A percentile compares a stretch with the other conserved stretches of the same genome.
phyloP scores from a whole-genome alignment of 2,888 invertebrate genomes.

The Scelioninae gen. 1 region DNA sequence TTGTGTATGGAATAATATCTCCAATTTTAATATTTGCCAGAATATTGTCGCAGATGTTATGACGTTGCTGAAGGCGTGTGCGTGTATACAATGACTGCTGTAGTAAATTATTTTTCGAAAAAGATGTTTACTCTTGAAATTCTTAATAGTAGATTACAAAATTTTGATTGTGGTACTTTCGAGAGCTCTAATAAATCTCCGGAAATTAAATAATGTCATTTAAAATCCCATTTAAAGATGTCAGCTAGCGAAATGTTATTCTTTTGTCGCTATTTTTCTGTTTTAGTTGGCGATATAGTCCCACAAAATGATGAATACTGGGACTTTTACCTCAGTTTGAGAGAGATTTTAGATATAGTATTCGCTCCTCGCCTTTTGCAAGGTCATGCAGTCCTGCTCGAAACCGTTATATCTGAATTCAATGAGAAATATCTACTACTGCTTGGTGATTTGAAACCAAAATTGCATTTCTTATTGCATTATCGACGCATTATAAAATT shows the following conservation, averaged over 20 bases:
- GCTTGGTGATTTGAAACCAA: constrained; percentile 45
- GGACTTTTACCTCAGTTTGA: constrained; percentile 46
- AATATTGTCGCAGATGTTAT: constrained; percentile 35
- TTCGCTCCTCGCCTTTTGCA: constrained; percentile 37
- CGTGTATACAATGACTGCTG: constrained; percentile 23
- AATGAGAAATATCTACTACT: constrained; percentile 30
- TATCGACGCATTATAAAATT: constrained; percentile 39
- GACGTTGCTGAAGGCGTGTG: constrained; percentile 47
- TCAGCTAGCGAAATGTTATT: constrained; percentile 35
- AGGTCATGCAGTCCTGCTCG: constrained; percentile 28
- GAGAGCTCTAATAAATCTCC: constrained; percentile 20
- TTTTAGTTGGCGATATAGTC: constrained; percentile 43
- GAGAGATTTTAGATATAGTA: constrained; percentile 52
- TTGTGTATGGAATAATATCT: constrained; percentile 17
- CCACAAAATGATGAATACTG: constrained; percentile 31
- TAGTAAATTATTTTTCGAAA: constrained; percentile 19
- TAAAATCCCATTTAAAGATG: constrained; percentile 28
- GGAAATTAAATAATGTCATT: background rate
- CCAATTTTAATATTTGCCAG: background rate
- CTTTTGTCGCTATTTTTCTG: constrained; percentile 54
- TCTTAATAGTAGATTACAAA: constrained; percentile 27
- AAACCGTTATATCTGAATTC: constrained; percentile 37
- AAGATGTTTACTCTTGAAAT: constrained; percentile 11
- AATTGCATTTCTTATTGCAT: constrained; percentile 51
- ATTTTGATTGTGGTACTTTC: constrained; percentile 23